A percentile compares a stretch with the other conserved stretches of the same genome.
These are phyloP conservation scores for Poecile atricapillus DNA, from an alignment of 2,113 vertebrate species.

Conservation along the genomic window DNA sequence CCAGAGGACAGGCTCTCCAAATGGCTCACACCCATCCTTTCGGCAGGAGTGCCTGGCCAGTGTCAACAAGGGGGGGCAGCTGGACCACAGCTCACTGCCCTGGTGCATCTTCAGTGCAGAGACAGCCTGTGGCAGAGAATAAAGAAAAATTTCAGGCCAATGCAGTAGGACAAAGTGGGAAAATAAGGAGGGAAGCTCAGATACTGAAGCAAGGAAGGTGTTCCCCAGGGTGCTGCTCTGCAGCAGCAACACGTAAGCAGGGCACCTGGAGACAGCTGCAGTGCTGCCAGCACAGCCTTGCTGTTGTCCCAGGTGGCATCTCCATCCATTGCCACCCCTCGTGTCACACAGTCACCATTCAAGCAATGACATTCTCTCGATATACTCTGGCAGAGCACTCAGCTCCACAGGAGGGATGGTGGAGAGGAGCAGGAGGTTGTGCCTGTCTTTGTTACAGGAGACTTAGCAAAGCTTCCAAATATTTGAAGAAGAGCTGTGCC, in stretches of 20 bases:
- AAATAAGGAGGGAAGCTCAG: not conserved
- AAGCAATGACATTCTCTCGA: not conserved
- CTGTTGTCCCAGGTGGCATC: not conserved
- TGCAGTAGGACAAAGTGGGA: not conserved
- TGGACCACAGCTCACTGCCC: not conserved
- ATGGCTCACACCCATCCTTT: accelerated
- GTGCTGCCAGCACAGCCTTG: not conserved
- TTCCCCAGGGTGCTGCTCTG: not conserved
- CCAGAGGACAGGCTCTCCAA: accelerated
- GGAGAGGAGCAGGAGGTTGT: not conserved
- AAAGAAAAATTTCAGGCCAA: not conserved
- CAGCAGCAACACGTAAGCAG: accelerated
- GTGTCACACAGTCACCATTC: not conserved
- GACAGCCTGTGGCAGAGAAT: not conserved
- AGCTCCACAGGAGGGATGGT: not conserved
- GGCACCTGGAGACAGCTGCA: not conserved
- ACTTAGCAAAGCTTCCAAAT: constrained; percentile 31
- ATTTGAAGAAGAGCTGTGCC: constrained; percentile 22
- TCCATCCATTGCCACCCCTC: not conserved
- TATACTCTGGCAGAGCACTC: not conserved
- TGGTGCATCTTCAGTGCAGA: not conserved
- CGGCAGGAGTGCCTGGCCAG: not conserved
- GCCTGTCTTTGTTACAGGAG: constrained; percentile 31
- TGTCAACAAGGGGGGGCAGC: not conserved
- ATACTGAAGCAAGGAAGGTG: not conserved